Conservation (phyloP, 2,888 invertebrate species). For the Operophtera brumata region DNA sequence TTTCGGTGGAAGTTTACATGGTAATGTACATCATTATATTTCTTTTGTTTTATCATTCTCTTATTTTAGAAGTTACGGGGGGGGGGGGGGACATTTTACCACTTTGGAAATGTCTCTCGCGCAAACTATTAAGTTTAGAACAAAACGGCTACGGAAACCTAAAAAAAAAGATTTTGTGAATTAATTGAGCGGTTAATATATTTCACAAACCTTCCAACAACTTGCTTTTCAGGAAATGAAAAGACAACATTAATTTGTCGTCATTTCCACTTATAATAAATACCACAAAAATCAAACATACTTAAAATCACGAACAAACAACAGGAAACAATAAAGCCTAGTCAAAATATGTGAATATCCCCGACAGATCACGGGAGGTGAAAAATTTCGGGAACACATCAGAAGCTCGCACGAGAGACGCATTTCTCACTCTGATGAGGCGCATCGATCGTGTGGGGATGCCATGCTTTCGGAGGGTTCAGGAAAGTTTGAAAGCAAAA, state of each 20-base stretch:
- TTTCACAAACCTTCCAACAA: no score
- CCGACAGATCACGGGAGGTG: slow-evolving; percentile 28
- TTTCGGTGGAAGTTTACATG: no score
- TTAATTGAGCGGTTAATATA: no score
- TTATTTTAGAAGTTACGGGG: no score
- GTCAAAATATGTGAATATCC: slow-evolving; percentile 25
- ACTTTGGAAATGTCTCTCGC: no score
- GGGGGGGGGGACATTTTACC: no score
- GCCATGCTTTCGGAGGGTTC: slow-evolving; percentile 2
- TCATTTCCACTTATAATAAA: neutral
- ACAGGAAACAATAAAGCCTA: slow-evolving; percentile 29
- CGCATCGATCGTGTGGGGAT: slow-evolving; percentile 39
- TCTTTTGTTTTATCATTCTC: no score
- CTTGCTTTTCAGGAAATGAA: neutral
- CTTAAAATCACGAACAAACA: slow-evolving; percentile 6
- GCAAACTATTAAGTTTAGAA: no score
- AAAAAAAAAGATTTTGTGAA: no score
- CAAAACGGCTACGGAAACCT: no score
- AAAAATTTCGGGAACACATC: slow-evolving; percentile 32
- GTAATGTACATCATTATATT: no score
- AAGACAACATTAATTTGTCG: neutral
- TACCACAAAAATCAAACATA: neutral
- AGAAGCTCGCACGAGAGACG: slow-evolving; percentile 22
- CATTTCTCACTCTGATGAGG: slow-evolving; percentile 40
- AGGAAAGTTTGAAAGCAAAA: neutral